Percentiles rank a stretch among this genome's conserved stretches.
Conservation (phyloP, 2,113 vertebrate genomes). For the Phalacrocorax pelagicus region DNA sequence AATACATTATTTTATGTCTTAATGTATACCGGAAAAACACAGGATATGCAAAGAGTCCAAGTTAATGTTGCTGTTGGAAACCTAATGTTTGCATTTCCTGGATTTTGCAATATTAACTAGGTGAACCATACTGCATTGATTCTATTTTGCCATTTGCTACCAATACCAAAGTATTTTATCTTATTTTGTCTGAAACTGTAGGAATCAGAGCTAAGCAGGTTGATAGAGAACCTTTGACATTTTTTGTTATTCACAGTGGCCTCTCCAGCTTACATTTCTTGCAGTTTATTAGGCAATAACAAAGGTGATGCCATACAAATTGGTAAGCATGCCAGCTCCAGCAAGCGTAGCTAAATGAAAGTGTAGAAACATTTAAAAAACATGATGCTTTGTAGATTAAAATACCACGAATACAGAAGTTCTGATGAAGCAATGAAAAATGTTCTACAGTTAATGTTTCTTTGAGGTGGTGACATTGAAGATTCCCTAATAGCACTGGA, state of each 20-base stretch:
- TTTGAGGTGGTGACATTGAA: background rate
- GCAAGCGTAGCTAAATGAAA: background rate
- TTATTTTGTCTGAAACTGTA: background rate
- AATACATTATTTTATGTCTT: constrained; percentile 30
- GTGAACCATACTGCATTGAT: constrained; percentile 62
- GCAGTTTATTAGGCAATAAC: background rate
- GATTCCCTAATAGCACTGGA: background rate
- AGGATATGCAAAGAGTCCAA: constrained; percentile 49
- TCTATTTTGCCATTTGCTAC: constrained; percentile 49
- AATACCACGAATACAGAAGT: background rate
- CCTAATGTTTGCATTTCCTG: constrained; percentile 60
- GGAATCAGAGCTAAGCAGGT: constrained; percentile 1
- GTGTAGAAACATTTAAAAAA: background rate
- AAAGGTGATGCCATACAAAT: background rate
- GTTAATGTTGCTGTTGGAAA: constrained; percentile 65
- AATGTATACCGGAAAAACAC: constrained; percentile 51
- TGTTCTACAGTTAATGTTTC: background rate
- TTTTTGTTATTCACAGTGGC: background rate
- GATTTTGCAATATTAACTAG: constrained; percentile 39
- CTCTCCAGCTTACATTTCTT: background rate
- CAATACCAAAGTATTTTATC: background rate
- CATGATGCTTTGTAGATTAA: background rate
- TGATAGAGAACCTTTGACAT: background rate
- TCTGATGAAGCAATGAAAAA: background rate
- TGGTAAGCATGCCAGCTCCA: background rate